A percentile compares a stretch with the other conserved stretches of the same genome.
These are phyloP conservation scores for Drosophila kohkoa DNA, from an alignment of 1,140 invertebrate genomes.

Conservation along the genomic window DNA sequence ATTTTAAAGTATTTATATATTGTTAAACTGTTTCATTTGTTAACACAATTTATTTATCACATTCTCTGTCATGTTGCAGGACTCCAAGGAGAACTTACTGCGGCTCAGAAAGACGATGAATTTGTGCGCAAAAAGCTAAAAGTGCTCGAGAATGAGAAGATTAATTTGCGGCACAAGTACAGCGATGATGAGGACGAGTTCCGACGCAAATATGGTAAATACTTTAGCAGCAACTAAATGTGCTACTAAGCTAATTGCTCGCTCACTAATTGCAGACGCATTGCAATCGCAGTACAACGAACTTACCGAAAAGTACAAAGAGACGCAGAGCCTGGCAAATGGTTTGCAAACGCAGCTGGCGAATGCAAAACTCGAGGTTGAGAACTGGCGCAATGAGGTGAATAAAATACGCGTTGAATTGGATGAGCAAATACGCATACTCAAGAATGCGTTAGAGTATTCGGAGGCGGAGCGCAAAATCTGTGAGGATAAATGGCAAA, in stretches of 20 bases:
- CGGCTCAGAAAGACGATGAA: slow-evolving; percentile 87
- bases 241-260: neutral
- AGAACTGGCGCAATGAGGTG: slow-evolving; percentile 78
- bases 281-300: slow-evolving; percentile 85
- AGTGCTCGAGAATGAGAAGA: slow-evolving; percentile 86
- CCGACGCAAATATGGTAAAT: slow-evolving; percentile 85
- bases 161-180: slow-evolving; percentile 85
- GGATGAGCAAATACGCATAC: slow-evolving; percentile 84
- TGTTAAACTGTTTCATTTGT: too few relatives aligned
- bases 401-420: slow-evolving; percentile 85
- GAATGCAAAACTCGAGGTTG: slow-evolving; percentile 68
- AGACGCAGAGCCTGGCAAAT: slow-evolving; percentile 84
- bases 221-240: neutral
- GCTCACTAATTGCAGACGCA: slow-evolving; percentile 67
- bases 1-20: too few relatives aligned
- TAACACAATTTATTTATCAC: too few relatives aligned
- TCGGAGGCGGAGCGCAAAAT: slow-evolving; percentile 87
- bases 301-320: slow-evolving; percentile 85
- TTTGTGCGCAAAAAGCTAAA: slow-evolving; percentile 86
- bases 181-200: slow-evolving; percentile 85
- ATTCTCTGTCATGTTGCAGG: slow-evolving; percentile 71
- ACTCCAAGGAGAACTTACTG: slow-evolving; percentile 86
- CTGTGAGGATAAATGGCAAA: slow-evolving; percentile 87
- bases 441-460: slow-evolving; percentile 87
- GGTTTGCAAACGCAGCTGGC: slow-evolving; percentile 75